Conservation (phyloP, 2,888 invertebrate genomes). For the Beris chalybata region DNA sequence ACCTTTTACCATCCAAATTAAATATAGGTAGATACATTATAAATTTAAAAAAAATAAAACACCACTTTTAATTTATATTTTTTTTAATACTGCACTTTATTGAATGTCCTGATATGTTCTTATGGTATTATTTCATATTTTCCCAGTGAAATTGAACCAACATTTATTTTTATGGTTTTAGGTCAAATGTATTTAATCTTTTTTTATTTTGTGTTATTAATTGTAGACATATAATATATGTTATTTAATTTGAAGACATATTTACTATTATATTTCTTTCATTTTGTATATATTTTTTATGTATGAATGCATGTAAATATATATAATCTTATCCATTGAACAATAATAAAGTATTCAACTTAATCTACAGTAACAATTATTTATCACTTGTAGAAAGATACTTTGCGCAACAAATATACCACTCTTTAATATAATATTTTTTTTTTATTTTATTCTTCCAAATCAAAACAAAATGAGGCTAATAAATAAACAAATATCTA, state of each 20-base stretch:
- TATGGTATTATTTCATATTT: constrained; percentile 7
- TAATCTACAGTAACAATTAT: constrained; percentile 19
- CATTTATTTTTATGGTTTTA: too few relatives aligned
- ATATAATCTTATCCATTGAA: constrained; percentile 17
- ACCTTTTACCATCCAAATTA: too few relatives aligned
- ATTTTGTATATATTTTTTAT: constrained; percentile 10
- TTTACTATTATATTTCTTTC: constrained; percentile 7
- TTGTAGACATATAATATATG: constrained; percentile 4
- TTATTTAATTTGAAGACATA: constrained; percentile 3
- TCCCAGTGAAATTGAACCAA: too few relatives aligned
- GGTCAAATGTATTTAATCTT: too few relatives aligned
- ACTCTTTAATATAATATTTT: too few relatives aligned
- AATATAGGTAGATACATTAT: too few relatives aligned
- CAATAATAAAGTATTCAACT: constrained; percentile 12
- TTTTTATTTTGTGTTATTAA: too few relatives aligned
- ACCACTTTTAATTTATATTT: neutral
- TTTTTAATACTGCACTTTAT: constrained; percentile 32
- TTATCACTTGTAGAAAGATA: too few relatives aligned
- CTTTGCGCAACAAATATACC: too few relatives aligned
- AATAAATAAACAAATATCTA: too few relatives aligned
- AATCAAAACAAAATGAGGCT: too few relatives aligned
- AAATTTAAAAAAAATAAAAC: neutral
- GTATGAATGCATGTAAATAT: constrained; percentile 11
- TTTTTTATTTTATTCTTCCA: too few relatives aligned
- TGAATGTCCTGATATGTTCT: constrained; percentile 26